phyloP scores from a whole-genome alignment of 1,140 invertebrate species.

The Drosophila pandora region DNA sequence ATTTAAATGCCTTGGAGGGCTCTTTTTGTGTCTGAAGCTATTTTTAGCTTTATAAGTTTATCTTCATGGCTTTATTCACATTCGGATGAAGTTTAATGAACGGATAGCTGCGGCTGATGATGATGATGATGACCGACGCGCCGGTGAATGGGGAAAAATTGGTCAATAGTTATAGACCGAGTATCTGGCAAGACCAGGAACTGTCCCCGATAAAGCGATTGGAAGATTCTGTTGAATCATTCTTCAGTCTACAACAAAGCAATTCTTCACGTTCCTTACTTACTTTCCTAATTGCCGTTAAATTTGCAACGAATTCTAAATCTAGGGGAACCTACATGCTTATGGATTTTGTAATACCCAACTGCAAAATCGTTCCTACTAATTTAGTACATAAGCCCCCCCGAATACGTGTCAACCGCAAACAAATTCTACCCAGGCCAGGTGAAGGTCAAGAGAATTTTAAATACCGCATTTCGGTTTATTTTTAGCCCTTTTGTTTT shows the following conservation, averaged over 20 bases:
- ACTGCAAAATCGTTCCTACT: constrained; percentile 7
- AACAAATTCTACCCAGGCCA: constrained; percentile 14
- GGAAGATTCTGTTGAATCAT: constrained; percentile 51
- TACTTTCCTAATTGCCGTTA: constrained; percentile 69
- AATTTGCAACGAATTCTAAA: constrained; percentile 58
- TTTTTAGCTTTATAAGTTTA: constrained; percentile 38
- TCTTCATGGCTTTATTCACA: constrained; percentile 21
- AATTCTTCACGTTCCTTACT: constrained; percentile 41
- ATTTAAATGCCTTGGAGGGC: constrained; percentile 40
- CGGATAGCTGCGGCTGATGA: constrained; percentile 16
- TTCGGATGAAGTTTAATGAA: constrained; percentile 55
- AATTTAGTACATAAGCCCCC: constrained; percentile 6
- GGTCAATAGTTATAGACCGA: constrained; percentile 39
- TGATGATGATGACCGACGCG: constrained; percentile 30
- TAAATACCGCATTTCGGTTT: constrained; percentile 48
- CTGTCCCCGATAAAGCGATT: constrained; percentile 40
- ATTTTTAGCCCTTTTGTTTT: constrained; percentile 65
- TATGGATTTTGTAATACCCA: constrained; percentile 12
- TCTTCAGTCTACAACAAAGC: constrained; percentile 15
- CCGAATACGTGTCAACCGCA: constrained; percentile 49
- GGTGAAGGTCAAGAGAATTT: constrained; percentile 67
- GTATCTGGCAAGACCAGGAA: constrained; percentile 21
- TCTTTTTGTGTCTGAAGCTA: constrained; percentile 29
- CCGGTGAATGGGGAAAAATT: constrained; percentile 40
- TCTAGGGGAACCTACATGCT: constrained; percentile 14